Evolutionary conservation across 2,797 vertebrate species (phyloP).

Genomic region (Vipera ursinii): DNA sequence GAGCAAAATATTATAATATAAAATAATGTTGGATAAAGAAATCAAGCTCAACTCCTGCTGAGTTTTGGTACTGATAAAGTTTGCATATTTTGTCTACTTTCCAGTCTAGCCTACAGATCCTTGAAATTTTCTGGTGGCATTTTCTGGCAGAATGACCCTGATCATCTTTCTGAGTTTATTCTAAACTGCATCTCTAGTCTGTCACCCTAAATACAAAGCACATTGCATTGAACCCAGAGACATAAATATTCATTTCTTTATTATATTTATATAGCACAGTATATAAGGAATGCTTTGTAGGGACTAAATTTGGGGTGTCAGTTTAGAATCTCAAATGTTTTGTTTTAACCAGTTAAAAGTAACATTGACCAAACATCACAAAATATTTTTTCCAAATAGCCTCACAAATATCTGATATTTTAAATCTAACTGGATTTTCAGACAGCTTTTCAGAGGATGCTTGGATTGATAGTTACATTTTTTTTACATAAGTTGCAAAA

Average conservation of each 20-base stretch:
- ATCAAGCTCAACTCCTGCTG: background rate
- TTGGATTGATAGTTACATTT: constrained; percentile 13
- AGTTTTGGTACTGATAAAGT: background rate
- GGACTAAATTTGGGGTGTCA: background rate
- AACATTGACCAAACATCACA: background rate
- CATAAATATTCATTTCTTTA: background rate
- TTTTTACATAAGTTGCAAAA: constrained; percentile 11
- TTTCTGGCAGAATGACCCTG: background rate
- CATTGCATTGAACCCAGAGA: background rate
- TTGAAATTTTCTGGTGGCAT: background rate
- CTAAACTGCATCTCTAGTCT: background rate
- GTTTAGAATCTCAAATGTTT: background rate
- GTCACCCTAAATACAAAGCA: background rate
- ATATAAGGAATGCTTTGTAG: background rate
- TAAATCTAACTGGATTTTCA: constrained; percentile 27
- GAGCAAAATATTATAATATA: background rate
- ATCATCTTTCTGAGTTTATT: background rate
- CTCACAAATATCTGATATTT: constrained; percentile 2
- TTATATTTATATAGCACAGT: background rate
- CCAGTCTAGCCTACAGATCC: background rate
- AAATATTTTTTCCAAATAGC: background rate
- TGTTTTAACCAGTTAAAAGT: background rate
- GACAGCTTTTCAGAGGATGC: constrained; percentile 12
- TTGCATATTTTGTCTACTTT: background rate
- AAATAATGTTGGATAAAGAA: background rate